Conservation (phyloP, 92 coral and sea anemone species). For the Porites lobata region DNA sequence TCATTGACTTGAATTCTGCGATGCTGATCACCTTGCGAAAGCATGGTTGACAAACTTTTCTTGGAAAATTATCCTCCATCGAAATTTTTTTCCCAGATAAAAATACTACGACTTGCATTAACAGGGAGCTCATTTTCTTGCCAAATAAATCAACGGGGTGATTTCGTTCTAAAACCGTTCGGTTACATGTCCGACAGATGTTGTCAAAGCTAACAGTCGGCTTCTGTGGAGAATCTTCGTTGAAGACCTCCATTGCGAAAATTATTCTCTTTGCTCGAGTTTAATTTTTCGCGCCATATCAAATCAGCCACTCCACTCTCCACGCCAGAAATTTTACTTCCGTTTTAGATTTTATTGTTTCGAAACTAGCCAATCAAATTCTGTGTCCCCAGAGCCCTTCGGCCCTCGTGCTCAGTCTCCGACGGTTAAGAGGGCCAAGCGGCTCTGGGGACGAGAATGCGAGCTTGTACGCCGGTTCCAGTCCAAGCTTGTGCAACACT, state of each 20-base stretch:
- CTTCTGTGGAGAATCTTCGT: background rate
- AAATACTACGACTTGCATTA: background rate
- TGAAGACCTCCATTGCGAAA: no score
- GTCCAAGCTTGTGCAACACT: no score
- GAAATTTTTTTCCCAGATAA: background rate
- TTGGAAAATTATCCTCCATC: constrained; percentile 1
- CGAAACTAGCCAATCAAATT: background rate
- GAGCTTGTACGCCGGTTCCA: background rate
- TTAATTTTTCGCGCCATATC: constrained; percentile 9
- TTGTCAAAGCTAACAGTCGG: background rate
- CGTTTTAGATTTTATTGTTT: background rate
- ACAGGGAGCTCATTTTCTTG: background rate
- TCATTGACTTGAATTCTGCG: constrained; percentile 20
- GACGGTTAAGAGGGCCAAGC: no score
- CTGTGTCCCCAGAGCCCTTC: no score
- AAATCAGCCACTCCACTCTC: background rate
- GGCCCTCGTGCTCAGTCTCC: no score
- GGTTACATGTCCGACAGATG: background rate
- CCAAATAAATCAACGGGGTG: constrained; percentile 7
- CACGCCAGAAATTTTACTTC: constrained; percentile 1
- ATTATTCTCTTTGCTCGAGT: background rate
- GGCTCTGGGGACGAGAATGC: background rate
- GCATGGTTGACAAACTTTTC: constrained; percentile 9
- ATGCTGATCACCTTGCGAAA: constrained; percentile 2
- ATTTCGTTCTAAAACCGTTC: constrained; percentile 8